A percentile compares a stretch with the other conserved stretches of the same genome.
Conservation (phyloP, 2,888 invertebrate species). For the Drosophila melanosoma region DNA sequence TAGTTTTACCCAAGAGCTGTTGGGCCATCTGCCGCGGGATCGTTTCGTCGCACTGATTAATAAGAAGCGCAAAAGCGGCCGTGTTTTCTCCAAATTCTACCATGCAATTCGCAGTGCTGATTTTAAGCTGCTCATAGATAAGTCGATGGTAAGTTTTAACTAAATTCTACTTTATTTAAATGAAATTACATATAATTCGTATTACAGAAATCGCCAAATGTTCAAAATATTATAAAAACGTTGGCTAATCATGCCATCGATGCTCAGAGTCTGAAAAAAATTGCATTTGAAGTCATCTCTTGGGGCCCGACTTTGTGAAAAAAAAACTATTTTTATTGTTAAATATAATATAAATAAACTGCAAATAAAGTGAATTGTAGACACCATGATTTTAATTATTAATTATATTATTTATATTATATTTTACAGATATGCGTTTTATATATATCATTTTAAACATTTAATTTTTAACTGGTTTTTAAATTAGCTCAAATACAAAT, state of each 20-base stretch:
- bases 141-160: conserved; percentile 61
- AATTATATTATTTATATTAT: not conserved
- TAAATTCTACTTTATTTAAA: too few species aligned
- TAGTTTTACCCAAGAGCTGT: conserved; percentile 71
- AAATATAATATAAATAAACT: not conserved
- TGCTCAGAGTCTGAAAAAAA: conserved; percentile 62
- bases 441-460: not conserved
- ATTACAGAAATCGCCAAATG: conserved; percentile 62
- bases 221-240: conserved; percentile 58
- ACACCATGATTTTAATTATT: not conserved
- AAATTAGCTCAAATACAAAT: not conserved
- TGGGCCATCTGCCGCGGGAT: conserved; percentile 71
- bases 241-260: conserved; percentile 67
- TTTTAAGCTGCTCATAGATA: conserved; percentile 63
- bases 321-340: too few species aligned
- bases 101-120: conserved; percentile 67
- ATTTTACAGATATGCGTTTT: not conserved
- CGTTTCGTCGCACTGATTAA: conserved; percentile 73
- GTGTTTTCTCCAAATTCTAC: conserved; percentile 75
- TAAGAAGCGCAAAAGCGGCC: conserved; percentile 63
- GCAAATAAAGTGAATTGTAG: not conserved
- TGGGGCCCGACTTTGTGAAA: conserved; percentile 69
- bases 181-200: not conserved
- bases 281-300: conserved; percentile 75
- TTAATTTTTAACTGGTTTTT: not conserved